Conservation (phyloP, 2,888 invertebrate species). For the Leptopterna dolabrata region DNA sequence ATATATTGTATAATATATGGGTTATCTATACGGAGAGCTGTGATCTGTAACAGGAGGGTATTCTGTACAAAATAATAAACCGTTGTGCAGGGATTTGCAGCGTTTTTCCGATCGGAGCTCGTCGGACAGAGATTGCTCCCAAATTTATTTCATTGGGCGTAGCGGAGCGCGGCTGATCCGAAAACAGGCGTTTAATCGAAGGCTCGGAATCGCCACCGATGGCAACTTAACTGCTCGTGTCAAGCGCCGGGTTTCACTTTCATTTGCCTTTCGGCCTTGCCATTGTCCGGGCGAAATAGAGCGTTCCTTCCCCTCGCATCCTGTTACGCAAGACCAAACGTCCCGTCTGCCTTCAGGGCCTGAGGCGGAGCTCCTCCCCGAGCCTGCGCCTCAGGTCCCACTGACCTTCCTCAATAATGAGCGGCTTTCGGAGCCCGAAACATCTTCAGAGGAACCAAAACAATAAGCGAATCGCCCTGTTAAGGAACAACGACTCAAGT, state of each 20-base stretch:
- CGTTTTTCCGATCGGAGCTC: no score
- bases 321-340: neutral
- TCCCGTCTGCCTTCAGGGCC: neutral
- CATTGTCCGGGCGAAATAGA: conserved; percentile 34
- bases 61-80: no score
- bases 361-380: neutral
- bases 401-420: conserved; percentile 11
- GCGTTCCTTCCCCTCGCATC: conserved; percentile 17
- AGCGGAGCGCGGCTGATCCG: neutral
- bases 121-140: no score
- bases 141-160: no score
- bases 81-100: no score
- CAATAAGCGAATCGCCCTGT: no score
- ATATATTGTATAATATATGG: no score
- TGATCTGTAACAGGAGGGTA: no score
- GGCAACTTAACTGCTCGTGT: neutral
- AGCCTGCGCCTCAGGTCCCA: neutral
- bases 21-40: no score
- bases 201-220: neutral
- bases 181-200: conserved; percentile 17
- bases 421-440: neutral
- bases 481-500: no score
- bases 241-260: conserved; percentile 25
- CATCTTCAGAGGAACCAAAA: no score
- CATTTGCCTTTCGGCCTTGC: conserved; percentile 6